Evolutionary conservation across 1,140 invertebrate species (phyloP).

Genomic region (Calliphora vicina): DNA sequence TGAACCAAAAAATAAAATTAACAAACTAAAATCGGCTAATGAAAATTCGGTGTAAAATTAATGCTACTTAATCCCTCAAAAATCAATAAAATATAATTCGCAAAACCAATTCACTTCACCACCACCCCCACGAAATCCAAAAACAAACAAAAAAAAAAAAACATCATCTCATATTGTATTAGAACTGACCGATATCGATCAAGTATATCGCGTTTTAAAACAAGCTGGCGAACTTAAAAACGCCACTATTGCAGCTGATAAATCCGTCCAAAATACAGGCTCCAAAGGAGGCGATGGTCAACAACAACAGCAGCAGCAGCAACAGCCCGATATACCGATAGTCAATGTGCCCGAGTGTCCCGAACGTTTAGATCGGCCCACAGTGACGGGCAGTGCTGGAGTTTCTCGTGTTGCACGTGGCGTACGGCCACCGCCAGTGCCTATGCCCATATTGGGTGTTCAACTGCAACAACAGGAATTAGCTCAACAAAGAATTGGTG

Average conservation of each 20-base stretch:
- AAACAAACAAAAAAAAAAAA: conserved; percentile 14
- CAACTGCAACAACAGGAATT: conserved; percentile 62
- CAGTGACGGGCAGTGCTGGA: conserved; percentile 38
- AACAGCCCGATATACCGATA: conserved; percentile 46
- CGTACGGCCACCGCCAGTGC: conserved; percentile 57
- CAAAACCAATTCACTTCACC: conserved; percentile 37
- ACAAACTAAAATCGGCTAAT: neutral
- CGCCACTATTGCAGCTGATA: conserved; percentile 64
- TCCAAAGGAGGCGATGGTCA: conserved; percentile 32
- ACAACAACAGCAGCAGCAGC: conserved; percentile 10
- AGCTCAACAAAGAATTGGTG: conserved; percentile 57
- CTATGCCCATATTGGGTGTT: conserved; percentile 59
- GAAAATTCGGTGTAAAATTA: neutral
- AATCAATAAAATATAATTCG: conserved; percentile 34
- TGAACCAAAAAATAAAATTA: conserved; percentile 37
- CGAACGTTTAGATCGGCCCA: conserved; percentile 35
- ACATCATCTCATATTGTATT: neutral
- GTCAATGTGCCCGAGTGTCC: conserved; percentile 46
- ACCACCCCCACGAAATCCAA: neutral
- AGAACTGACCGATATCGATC: conserved; percentile 77
- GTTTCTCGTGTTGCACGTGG: conserved; percentile 46
- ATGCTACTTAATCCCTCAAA: conserved; percentile 35
- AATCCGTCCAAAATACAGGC: conserved; percentile 52
- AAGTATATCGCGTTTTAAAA: conserved; percentile 92
- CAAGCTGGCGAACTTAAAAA: conserved; percentile 84